Conservation (phyloP, 2,888 invertebrate genomes). For the Lasius fuliginosus region DNA sequence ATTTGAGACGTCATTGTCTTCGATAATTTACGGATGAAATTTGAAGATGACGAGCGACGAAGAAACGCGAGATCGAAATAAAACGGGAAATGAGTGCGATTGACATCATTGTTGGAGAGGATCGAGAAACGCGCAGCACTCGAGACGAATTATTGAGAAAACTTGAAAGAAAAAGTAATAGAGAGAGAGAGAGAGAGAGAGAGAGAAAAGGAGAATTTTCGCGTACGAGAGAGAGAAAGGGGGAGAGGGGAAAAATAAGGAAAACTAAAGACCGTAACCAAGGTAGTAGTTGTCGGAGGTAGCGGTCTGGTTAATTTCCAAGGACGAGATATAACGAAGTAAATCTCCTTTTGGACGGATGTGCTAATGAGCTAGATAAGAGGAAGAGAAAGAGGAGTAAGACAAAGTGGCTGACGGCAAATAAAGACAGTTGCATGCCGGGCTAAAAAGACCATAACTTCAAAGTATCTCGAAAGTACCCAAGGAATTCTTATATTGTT, state of each 20-base stretch:
- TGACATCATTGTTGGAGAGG: slow-evolving; percentile 4
- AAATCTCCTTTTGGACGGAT: slow-evolving; percentile 37
- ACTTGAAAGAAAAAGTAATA: background rate
- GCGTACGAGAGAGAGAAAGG: background rate
- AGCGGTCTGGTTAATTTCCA: slow-evolving; percentile 33
- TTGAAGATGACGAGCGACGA: background rate
- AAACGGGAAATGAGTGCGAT: slow-evolving; percentile 12
- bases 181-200: background rate
- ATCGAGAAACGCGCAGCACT: slow-evolving; percentile 13
- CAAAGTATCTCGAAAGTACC: slow-evolving; percentile 7
- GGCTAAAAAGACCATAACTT: slow-evolving; percentile 31
- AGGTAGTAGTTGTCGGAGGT: background rate
- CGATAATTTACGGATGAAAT: background rate
- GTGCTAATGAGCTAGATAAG: slow-evolving; percentile 44
- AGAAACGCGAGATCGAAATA: background rate
- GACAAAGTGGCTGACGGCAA: slow-evolving; percentile 2
- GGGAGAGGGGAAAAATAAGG: no score
- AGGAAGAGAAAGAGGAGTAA: background rate
- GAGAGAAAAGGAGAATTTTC: background rate
- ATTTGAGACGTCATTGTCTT: background rate
- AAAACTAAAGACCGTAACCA: background rate
- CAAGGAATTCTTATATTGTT: background rate
- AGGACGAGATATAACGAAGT: slow-evolving; percentile 42
- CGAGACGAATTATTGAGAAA: slow-evolving; percentile 14
- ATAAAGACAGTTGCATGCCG: slow-evolving; percentile 20